These are phyloP conservation scores for Cataglyphis cursor DNA, from an alignment of 2,888 invertebrate genomes.

Conservation along the genomic window DNA sequence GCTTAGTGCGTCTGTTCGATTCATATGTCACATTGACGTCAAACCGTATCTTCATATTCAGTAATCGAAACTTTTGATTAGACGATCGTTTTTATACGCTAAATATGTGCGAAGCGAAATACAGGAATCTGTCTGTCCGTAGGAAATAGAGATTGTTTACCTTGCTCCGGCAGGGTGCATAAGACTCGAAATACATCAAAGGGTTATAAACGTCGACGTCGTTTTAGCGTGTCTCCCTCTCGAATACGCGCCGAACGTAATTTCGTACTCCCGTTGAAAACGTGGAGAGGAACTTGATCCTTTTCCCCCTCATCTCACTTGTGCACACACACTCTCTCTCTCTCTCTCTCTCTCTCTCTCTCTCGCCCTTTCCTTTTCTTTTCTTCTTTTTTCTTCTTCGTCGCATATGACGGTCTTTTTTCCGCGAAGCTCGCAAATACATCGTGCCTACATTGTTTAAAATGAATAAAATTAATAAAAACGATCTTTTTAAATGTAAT, in stretches of 20 bases:
- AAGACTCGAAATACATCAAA: conserved; percentile 53
- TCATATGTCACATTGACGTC: conserved; percentile 12
- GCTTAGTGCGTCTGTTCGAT: not conserved
- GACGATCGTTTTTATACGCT: not conserved
- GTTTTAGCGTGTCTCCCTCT: conserved; percentile 9
- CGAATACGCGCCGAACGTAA: conserved; percentile 31
- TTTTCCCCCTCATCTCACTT: not conserved
- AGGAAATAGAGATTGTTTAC: conserved; percentile 40
- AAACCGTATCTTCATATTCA: not conserved
- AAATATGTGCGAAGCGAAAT: conserved; percentile 36
- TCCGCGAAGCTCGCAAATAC: conserved; percentile 46
- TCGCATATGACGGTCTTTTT: conserved; percentile 24
- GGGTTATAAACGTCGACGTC: conserved; percentile 36
- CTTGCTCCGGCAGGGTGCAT: not conserved
- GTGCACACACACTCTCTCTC: not conserved
- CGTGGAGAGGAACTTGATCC: not conserved
- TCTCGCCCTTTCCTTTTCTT: not conserved
- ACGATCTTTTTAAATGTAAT: conserved; percentile 25
- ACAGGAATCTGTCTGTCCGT: conserved; percentile 37
- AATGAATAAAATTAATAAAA: conserved; percentile 48
- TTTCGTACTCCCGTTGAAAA: conserved; percentile 34
- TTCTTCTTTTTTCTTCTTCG: not conserved
- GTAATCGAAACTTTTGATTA: conserved; percentile 1
- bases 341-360: conserved; percentile 27
- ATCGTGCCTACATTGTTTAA: conserved; percentile 37